Percentiles rank a stretch among this genome's conserved stretches.
phyloP scores from a whole-genome alignment of 2,797 vertebrate genomes.

The Nyctalus aviator region DNA sequence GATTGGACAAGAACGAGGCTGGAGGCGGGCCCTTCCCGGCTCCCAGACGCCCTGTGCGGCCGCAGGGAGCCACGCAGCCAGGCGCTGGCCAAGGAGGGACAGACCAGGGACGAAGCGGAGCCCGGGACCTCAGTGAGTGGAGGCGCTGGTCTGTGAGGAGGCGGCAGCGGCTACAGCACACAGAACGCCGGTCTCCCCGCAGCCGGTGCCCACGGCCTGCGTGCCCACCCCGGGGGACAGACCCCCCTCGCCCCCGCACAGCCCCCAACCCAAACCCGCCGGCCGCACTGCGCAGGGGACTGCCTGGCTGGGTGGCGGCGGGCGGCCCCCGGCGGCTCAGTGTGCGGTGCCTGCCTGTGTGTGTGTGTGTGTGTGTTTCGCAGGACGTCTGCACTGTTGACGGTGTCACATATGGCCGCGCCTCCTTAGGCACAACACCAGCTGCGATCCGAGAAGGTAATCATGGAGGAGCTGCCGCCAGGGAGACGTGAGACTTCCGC shows the following conservation, averaged over 20 bases:
- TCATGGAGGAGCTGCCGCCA: accelerated
- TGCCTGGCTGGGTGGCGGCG: no score
- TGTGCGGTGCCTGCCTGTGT: no score
- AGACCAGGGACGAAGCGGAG: background rate
- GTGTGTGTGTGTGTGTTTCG: no score
- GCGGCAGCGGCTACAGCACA: background rate
- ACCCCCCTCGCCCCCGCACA: accelerated
- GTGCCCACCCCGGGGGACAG: no score
- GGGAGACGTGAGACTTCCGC: accelerated
- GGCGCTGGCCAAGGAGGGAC: accelerated
- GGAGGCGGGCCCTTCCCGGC: background rate
- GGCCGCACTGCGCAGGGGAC: no score
- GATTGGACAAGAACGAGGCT: background rate
- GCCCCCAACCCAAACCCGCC: background rate
- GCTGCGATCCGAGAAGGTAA: accelerated
- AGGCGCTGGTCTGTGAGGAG: accelerated
- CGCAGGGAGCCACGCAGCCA: accelerated
- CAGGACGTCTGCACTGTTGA: no score
- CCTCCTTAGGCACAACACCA: background rate
- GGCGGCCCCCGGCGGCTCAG: no score
- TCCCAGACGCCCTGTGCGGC: accelerated
- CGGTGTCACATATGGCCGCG: accelerated
- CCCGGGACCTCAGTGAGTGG: accelerated
- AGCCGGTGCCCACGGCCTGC: background rate
- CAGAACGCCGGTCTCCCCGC: accelerated